Conservation (phyloP, 2,113 vertebrate genomes). For the Campylomormyrus tamandua region DNA sequence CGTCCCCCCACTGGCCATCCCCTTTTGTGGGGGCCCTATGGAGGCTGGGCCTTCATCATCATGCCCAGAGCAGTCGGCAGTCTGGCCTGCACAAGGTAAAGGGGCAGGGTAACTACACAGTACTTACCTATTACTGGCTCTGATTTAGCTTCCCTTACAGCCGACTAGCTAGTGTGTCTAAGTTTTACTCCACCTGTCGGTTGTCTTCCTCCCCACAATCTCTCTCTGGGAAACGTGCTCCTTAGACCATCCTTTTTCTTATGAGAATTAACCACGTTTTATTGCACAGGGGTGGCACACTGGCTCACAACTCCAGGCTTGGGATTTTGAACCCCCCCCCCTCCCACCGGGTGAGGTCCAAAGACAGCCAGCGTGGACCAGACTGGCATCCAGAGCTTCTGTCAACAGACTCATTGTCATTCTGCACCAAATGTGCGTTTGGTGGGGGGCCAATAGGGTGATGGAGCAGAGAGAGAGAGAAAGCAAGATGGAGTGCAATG, state of each 20-base stretch:
- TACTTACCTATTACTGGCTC: background rate
- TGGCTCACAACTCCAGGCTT: background rate
- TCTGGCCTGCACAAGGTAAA: background rate
- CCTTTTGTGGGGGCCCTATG: background rate
- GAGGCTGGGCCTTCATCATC: background rate
- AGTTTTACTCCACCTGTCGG: background rate
- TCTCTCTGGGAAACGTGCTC: background rate
- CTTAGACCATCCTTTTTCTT: background rate
- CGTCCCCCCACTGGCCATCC: background rate
- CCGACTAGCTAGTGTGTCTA: background rate
- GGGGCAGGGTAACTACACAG: background rate
- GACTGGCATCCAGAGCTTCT: background rate
- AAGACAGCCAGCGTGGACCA: background rate
- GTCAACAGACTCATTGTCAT: background rate
- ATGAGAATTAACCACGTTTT: background rate
- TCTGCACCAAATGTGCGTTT: background rate
- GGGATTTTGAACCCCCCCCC: background rate
- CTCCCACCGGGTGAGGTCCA: background rate
- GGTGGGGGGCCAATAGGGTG: background rate
- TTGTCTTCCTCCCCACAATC: background rate
- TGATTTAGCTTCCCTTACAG: background rate
- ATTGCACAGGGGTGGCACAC: background rate
- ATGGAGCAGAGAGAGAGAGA: constrained; percentile 22
- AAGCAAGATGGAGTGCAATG: constrained; percentile 25
- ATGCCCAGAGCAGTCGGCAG: background rate